Evolutionary conservation across 2,888 invertebrate genomes (phyloP), one percentile per base, ranked within the genome.

Genomic region (Tortrix viridana): DNA sequence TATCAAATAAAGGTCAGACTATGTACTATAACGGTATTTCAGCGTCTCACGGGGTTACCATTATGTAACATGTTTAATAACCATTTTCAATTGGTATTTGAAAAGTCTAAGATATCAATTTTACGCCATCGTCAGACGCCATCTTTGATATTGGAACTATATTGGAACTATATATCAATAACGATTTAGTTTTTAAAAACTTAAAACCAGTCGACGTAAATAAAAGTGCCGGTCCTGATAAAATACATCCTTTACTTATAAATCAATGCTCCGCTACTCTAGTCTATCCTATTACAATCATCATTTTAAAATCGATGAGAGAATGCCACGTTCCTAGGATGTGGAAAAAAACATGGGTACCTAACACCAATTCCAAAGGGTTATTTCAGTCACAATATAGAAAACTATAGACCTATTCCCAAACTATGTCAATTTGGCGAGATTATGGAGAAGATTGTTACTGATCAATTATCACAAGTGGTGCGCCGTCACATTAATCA

Each of bases 351-450:
- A 38, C 52, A 1, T 20, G 18, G 37, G n/a, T n/a, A n/a, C n/a
- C 37, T 52, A 14, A 52, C 52, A 38, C 52, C 52, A 19, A 52
- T 52, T 14, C 49, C 49, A 4, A 49, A 49, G 16, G 16, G 16
- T n/a, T 2, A 9, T 2, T 1, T 16, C 2, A 49, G 26, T 5
- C n/a, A 49, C 4, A 3, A 26, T n/a, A 38, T 52, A 52, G 20
- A 18, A 12, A 18, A 52, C 5, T 52, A 52, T 38, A 38, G 52
- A 38, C 52, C n/a, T n/a, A n/a, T n/a, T n/a, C n/a, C n/a, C n/a
- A n/a, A n/a, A n/a, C n/a, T n/a, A n/a, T n/a, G n/a, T 38, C 37
- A 14, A 19, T 38, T 52, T 37, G 52, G 52, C 3, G 38, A 52
- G 18, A 44, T 44, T 18, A 18, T 44, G 9, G 44, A 44, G 18